Conservation (phyloP, 1,140 invertebrate species). For the Drosophila nigrodunni region DNA sequence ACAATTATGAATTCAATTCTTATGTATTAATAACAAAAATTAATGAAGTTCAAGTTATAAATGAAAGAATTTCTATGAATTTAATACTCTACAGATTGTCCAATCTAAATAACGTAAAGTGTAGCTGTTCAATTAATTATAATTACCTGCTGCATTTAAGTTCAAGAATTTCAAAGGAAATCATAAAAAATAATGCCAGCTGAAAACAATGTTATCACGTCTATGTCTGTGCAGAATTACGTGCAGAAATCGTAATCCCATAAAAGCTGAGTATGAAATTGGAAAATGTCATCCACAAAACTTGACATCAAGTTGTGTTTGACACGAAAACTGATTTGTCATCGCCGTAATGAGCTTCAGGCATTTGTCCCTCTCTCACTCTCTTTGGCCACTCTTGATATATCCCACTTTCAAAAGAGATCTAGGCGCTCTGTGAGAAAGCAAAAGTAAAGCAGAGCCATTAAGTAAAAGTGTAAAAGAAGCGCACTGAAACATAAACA, state of each 20-base stretch:
- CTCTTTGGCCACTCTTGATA: not conserved
- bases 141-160: conserved; percentile 1
- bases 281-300: conserved; percentile 71
- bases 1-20: no score
- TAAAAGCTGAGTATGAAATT: conserved; percentile 60
- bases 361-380: conserved; percentile 42
- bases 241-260: conserved; percentile 41
- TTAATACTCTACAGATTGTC: no score
- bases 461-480: conserved; percentile 64
- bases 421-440: conserved; percentile 44
- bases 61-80: no score
- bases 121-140: not conserved
- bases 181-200: not conserved
- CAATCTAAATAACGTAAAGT: no score
- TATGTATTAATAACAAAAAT: no score
- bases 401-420: not conserved
- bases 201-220: conserved; percentile 45
- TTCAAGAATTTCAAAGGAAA: conserved; percentile 27
- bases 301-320: conserved; percentile 70
- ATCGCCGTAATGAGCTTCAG: conserved; percentile 72
- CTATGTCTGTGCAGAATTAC: conserved; percentile 44
- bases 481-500: conserved; percentile 21
- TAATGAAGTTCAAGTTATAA: no score
- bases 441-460: conserved; percentile 73
- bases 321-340: conserved; percentile 82